Evolutionary conservation across 2,113 vertebrate species (phyloP), one percentile per base, ranked within the genome.

Genomic region (Xiphophorus couchianus): DNA sequence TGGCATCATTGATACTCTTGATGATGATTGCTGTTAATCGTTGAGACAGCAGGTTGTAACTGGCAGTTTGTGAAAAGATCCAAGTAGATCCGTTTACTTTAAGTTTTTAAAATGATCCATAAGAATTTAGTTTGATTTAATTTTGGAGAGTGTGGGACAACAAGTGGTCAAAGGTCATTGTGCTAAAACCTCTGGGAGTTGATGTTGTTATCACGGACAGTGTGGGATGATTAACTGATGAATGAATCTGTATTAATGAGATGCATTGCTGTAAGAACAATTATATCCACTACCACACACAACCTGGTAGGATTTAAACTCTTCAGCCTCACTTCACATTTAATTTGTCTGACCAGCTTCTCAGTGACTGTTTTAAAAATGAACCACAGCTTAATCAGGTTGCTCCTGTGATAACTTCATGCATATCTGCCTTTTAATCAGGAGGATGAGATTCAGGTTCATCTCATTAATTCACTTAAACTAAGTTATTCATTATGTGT

Each of bases 21-120:
- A 73, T 19, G 19, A 63, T 87, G 75, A 88, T 86, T 82, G 73
- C 69, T 85, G 69, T 84, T 88, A 85, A 84, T 82, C 72, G 76
- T 78, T 62, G 62, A 80, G 10, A n/a, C 74, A 4, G 71, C 22
- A 1, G 74, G 78, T 60, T 63, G 60, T n/a, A 35, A 61, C 42
- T 66, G 27, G 2, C 62, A 70, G 29, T 27, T 3, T 4, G 13
- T 42, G 25, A 62, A 37, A 72, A 17, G 68, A 51, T 30, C 65
- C 42, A 60, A 7, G 39, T 19, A 31, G 19, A 71, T 37, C 11
- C 35, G 10, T 37, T 11, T 10, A 76, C 62, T 75, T 14, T 37
- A 73, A 77, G 82, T 77, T 58, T 66, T 54, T 71, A 51, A 30
- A 58, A n/a, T 19, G 28, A 44, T 71, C n/a, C 2, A 42, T 69